Conservation (phyloP, 2,113 vertebrate genomes). For the Pseudorectes ferrugineus region DNA sequence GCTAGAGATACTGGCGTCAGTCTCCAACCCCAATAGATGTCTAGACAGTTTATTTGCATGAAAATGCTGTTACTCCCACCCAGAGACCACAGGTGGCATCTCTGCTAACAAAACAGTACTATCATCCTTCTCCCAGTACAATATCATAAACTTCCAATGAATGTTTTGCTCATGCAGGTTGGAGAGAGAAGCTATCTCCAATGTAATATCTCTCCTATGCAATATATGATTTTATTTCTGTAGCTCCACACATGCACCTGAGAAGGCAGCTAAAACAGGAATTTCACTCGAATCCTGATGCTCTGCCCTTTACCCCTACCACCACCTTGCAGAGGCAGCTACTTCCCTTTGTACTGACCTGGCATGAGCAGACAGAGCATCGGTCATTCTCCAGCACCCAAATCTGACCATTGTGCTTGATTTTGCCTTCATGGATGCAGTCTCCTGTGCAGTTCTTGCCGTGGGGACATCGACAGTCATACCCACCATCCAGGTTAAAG, state of each 20-base stretch:
- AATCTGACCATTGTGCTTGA: constrained; percentile 96
- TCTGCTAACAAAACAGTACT: not conserved
- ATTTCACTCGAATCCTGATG: not conserved
- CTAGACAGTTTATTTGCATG: not conserved
- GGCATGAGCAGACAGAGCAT: constrained; percentile 96
- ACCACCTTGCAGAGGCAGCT: not conserved
- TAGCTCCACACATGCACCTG: not conserved
- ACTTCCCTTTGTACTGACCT: constrained; percentile 72
- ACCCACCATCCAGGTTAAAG: constrained; percentile 97
- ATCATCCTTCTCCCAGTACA: not conserved
- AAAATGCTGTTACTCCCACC: not conserved
- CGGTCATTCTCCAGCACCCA: constrained; percentile 96
- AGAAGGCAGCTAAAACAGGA: not conserved
- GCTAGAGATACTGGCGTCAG: not conserved
- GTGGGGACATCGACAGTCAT: constrained; percentile 96
- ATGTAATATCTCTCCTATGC: not conserved
- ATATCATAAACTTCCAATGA: not conserved
- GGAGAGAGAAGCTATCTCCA: not conserved
- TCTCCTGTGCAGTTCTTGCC: constrained; percentile 97
- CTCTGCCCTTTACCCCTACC: not conserved
- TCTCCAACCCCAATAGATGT: not conserved
- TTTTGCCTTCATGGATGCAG: constrained; percentile 88
- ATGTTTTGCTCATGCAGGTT: not conserved
- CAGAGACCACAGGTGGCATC: not conserved
- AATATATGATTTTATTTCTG: not conserved